These are phyloP conservation scores for Bugulina stolonifera DNA, from an alignment of 2,888 invertebrate genomes.

Conservation along the genomic window DNA sequence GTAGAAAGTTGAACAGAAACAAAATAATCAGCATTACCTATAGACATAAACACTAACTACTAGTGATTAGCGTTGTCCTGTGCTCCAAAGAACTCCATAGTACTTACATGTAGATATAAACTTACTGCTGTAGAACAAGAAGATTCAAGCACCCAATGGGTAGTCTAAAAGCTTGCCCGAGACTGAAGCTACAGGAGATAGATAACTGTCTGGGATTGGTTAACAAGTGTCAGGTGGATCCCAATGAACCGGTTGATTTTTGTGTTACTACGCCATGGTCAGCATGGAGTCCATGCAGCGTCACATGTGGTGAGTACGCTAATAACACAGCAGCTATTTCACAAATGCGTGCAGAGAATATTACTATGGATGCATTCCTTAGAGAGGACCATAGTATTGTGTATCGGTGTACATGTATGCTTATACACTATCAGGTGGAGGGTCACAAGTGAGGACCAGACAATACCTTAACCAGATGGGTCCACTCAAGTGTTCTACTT, in stretches of 20 bases:
- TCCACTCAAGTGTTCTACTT: slow-evolving; percentile 63
- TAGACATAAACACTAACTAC: too few species aligned
- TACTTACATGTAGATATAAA: too few species aligned
- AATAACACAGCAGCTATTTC: too few species aligned
- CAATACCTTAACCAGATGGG: slow-evolving; percentile 61
- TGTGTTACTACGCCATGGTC: slow-evolving; percentile 71
- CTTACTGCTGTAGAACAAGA: too few species aligned
- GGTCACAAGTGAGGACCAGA: not conserved
- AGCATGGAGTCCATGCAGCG: slow-evolving; percentile 75
- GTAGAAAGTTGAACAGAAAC: too few species aligned
- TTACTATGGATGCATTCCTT: too few species aligned
- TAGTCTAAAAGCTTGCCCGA: slow-evolving; percentile 39
- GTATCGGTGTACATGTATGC: too few species aligned
- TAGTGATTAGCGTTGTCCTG: too few species aligned
- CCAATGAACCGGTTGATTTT: slow-evolving; percentile 37
- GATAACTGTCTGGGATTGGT: slow-evolving; percentile 43
- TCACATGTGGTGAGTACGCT: slow-evolving; percentile 74
- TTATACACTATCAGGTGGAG: not conserved
- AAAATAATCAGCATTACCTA: too few species aligned
- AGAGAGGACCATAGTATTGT: too few species aligned
- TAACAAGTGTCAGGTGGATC: slow-evolving; percentile 32
- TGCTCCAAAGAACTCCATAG: too few species aligned
- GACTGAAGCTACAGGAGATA: slow-evolving; percentile 38
- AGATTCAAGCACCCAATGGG: slow-evolving; percentile 40
- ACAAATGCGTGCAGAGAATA: too few species aligned